These are phyloP conservation scores for Ceyx melanurus DNA, from an alignment of 2,113 vertebrate genomes.

Conservation along the genomic window DNA sequence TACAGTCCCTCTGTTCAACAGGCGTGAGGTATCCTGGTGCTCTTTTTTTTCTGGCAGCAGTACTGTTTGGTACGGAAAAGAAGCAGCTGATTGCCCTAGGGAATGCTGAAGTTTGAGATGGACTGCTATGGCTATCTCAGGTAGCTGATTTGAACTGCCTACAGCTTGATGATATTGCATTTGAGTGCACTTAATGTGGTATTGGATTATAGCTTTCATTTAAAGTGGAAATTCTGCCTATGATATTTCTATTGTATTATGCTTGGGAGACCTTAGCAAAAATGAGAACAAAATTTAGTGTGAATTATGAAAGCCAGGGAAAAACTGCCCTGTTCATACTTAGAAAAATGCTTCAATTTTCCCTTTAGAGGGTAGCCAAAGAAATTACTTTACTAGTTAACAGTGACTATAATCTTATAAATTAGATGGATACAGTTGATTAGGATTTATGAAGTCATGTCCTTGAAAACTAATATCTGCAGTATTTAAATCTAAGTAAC, in stretches of 20 bases:
- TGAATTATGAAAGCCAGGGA: neutral
- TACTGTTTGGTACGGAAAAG: neutral
- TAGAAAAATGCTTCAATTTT: neutral
- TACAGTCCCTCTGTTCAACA: neutral
- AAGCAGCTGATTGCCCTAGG: neutral
- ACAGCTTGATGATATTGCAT: neutral
- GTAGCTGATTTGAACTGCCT: neutral
- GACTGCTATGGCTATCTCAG: neutral
- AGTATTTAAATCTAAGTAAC: neutral
- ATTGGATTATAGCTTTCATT: neutral
- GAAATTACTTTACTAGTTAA: neutral
- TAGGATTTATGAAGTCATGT: neutral
- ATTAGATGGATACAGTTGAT: neutral
- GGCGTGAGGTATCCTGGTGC: neutral
- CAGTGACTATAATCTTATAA: neutral
- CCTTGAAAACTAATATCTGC: neutral
- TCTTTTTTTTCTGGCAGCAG: neutral
- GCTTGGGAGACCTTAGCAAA: neutral
- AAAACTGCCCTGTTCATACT: neutral
- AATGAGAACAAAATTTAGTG: neutral
- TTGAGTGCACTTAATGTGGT: neutral
- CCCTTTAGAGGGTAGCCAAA: neutral
- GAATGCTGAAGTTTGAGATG: neutral
- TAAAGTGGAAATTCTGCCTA: neutral
- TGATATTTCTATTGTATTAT: neutral